Percentiles rank a stretch among this genome's conserved stretches.
phyloP scores from a whole-genome alignment of 2,113 vertebrate genomes.

The Madoqua kirkii region DNA sequence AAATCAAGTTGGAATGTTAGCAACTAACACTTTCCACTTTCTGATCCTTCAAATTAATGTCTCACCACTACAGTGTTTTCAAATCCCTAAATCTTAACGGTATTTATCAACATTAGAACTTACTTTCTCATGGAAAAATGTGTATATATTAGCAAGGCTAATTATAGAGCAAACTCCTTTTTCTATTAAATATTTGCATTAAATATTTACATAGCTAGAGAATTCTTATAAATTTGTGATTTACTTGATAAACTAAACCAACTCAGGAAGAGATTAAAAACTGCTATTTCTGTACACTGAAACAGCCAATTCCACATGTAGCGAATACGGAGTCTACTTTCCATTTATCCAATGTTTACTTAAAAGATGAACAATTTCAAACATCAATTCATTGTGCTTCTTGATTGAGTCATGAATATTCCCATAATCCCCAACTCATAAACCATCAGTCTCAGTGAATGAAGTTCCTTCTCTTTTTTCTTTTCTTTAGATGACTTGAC shows the following conservation, averaged over 20 bases:
- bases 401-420: slow-evolving; percentile 97
- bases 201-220: slow-evolving; percentile 28
- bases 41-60: background rate
- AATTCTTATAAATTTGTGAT: slow-evolving; percentile 43
- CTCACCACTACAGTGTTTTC: background rate
- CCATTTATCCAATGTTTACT: slow-evolving; percentile 91
- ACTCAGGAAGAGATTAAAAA: slow-evolving; percentile 66
- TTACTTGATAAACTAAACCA: slow-evolving; percentile 51
- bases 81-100: background rate
- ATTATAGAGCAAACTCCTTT: slow-evolving; percentile 29
- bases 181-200: slow-evolving; percentile 13
- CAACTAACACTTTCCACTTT: background rate
- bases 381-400: slow-evolving; percentile 88
- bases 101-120: slow-evolving; percentile 15
- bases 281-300: slow-evolving; percentile 37
- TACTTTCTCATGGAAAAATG: background rate
- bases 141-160: background rate
- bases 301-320: slow-evolving; percentile 32
- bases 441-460: slow-evolving; percentile 76
- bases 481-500: slow-evolving; percentile 59
- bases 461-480: slow-evolving; percentile 61
- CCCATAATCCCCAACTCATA: slow-evolving; percentile 92
- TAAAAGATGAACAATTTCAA: slow-evolving; percentile 94
- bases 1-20: background rate
- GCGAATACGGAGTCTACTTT: slow-evolving; percentile 71